Conservation (phyloP, 2,888 invertebrate genomes). For the Pasiphila rectangulata region DNA sequence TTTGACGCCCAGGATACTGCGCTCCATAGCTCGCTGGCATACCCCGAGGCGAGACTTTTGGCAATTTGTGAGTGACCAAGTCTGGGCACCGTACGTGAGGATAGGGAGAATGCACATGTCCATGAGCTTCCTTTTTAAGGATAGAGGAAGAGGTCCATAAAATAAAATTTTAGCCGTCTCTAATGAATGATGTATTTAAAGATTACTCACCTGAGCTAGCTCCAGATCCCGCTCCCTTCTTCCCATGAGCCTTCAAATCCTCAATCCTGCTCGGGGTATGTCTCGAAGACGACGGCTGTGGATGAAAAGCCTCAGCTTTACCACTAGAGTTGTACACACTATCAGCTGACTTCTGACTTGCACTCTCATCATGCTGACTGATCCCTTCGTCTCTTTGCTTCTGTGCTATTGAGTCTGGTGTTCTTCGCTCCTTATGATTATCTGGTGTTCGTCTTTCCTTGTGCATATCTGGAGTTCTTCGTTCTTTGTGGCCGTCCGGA, state of each 20-base stretch:
- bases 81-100: no score
- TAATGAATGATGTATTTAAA: not conserved
- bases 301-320: constrained; percentile 60
- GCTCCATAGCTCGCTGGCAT: no score
- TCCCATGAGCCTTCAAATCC: constrained; percentile 71
- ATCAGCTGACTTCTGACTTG: constrained; percentile 76
- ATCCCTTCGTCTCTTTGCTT: constrained; percentile 57
- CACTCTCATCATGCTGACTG: constrained; percentile 61
- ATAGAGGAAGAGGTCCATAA: no score
- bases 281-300: constrained; percentile 75
- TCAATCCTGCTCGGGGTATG: constrained; percentile 72
- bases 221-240: constrained; percentile 79
- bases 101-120: no score
- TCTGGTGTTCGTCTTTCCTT: constrained; percentile 60
- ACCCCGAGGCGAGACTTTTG: no score
- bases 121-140: no score
- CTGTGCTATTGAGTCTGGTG: constrained; percentile 61
- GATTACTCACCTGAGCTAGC: constrained; percentile 79
- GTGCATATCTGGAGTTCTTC: constrained; percentile 62
- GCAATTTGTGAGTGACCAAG: no score
- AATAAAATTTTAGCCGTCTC: no score
- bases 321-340: constrained; percentile 82
- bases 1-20: no score
- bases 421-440: constrained; percentile 52
- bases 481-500: constrained; percentile 57